Evolutionary conservation across 2,888 invertebrate genomes (phyloP), one percentile per base, ranked within the genome.

Genomic region (Ochropleura leucogaster): DNA sequence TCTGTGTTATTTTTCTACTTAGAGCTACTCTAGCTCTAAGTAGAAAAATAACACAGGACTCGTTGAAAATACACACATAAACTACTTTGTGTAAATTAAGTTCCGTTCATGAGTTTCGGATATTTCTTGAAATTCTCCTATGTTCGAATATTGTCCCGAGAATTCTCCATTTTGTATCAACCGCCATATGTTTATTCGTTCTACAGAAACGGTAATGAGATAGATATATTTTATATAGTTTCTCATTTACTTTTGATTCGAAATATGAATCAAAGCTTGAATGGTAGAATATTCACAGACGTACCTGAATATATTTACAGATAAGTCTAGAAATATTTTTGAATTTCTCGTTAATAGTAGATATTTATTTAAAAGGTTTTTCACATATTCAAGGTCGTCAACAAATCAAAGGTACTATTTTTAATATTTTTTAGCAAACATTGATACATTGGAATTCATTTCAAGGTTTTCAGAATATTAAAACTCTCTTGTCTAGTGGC

Each of bases 241-340:
- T 46, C 16, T 12, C 51, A 59, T 59, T 70, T 71, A 59, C 49
- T 49, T 73, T 53, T n/a, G 47, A n/a, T 73, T 44, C 47, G 44
- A 53, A 62, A 62, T 42, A 80, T 44, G 44, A n/a, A 14, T 62
- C 46, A 44, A 49, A 62, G 42, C 0, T 20, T 40, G 16, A 42
- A 55, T 49, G 30, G n/a, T n/a, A 49, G 20, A 76, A 74, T 80
- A 62, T 81, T 74, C 8, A 62, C 47, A 18, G 47, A 12, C 8
- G 30, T 30, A 30, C 30, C 30, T 30, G 30, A 30, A 30, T 30
- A 30, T 30, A 30, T 30, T 30, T 30, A 30, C 30, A 1, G 30
- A 30, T 30, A 30, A 30, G 30, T 30, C 30, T 30, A 30, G 1
- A 30, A 30, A 30, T 30, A 30, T 30, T 30, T 1, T 30, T 20